Conservation (phyloP, 2,113 vertebrate species). For the Sinocyclocheilus anophthalmus region DNA sequence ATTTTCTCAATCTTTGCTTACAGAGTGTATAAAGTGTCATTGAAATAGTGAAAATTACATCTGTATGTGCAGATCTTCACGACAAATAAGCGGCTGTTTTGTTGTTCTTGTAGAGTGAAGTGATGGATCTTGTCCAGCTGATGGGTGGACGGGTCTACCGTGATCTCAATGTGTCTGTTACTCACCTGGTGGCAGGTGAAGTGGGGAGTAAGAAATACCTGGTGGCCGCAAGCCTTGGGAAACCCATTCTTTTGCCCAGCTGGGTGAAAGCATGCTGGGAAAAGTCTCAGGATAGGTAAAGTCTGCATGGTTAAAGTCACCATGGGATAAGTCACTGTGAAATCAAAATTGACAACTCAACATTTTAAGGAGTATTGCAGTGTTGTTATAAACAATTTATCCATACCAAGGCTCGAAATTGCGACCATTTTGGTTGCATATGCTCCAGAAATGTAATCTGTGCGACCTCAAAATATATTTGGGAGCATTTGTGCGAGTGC, state of each 20-base stretch:
- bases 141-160: slow-evolving; percentile 92
- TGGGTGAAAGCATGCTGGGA: slow-evolving; percentile 93
- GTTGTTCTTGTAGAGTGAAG: slow-evolving; percentile 79
- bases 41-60: background rate
- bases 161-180: slow-evolving; percentile 90
- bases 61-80: background rate
- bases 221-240: slow-evolving; percentile 91
- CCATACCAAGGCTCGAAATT: background rate
- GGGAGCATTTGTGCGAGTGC: too few species aligned
- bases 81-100: slow-evolving; percentile 12
- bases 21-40: background rate
- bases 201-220: slow-evolving; percentile 98
- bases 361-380: background rate
- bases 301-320: background rate
- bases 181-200: slow-evolving; percentile 94
- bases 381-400: background rate
- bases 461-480: too few species aligned
- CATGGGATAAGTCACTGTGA: background rate
- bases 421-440: too few species aligned
- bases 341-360: too few species aligned
- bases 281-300: slow-evolving; percentile 87
- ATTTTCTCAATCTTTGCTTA: background rate
- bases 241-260: slow-evolving; percentile 88
- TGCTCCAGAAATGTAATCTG: too few species aligned
- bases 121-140: slow-evolving; percentile 89